Evolutionary conservation across 2,113 vertebrate species (phyloP).

Genomic region (Salvelinus alpinus): DNA sequence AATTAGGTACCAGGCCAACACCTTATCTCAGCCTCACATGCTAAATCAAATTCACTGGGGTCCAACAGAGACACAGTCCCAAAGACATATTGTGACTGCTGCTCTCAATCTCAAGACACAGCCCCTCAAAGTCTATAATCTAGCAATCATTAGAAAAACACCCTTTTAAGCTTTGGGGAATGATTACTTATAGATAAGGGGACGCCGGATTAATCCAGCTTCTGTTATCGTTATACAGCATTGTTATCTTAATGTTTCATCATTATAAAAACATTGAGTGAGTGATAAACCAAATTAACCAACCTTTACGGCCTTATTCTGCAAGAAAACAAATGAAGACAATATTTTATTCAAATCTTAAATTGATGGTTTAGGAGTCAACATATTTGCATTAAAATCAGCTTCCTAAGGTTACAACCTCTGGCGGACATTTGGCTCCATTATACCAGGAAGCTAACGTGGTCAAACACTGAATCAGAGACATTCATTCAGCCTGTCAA

Average conservation of each 20-base stretch:
- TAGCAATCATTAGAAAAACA: background rate
- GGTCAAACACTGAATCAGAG: background rate
- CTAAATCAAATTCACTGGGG: background rate
- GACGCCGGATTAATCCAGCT: background rate
- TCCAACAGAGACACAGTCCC: background rate
- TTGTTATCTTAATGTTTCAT: background rate
- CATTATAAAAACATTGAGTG: background rate
- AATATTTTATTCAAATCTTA: background rate
- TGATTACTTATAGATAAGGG: background rate
- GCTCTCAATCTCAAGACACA: slow-evolving; percentile 1
- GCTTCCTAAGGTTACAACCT: background rate
- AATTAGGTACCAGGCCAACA: background rate
- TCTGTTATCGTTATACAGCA: background rate
- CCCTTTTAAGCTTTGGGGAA: background rate
- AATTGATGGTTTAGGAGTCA: background rate
- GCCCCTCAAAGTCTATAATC: background rate
- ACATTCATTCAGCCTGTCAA: background rate
- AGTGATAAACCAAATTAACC: background rate
- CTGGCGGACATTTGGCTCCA: background rate
- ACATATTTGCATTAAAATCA: background rate
- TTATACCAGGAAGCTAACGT: background rate
- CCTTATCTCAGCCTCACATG: background rate
- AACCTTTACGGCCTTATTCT: background rate
- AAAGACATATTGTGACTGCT: background rate
- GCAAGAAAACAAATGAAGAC: background rate